phyloP scores from a whole-genome alignment of 2,888 invertebrate species.

The Cepaea hortensis region DNA sequence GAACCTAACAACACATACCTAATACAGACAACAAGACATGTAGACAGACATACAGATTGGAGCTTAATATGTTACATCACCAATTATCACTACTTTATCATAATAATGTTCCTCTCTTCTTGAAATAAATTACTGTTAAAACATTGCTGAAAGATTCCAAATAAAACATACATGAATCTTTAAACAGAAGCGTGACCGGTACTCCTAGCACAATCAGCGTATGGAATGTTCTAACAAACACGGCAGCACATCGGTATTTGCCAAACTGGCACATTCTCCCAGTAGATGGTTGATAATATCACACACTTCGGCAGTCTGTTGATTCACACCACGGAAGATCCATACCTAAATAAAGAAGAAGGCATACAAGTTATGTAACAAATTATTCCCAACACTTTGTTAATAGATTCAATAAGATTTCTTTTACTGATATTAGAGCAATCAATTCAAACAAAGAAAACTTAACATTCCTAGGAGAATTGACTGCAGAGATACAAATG shows the following conservation, averaged over 20 bases:
- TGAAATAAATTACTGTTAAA: too few relatives aligned
- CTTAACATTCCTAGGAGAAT: too few relatives aligned
- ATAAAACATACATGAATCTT: constrained; percentile 63
- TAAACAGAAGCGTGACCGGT: constrained; percentile 61
- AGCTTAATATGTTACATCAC: too few relatives aligned
- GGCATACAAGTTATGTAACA: neutral
- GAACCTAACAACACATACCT: too few relatives aligned
- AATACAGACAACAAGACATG: neutral
- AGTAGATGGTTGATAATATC: neutral
- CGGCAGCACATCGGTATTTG: constrained; percentile 50
- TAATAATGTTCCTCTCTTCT: too few relatives aligned
- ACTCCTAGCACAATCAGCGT: constrained; percentile 65
- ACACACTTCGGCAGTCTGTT: neutral
- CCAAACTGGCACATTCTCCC: constrained; percentile 17
- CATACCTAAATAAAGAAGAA: neutral
- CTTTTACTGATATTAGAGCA: too few relatives aligned
- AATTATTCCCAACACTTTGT: neutral
- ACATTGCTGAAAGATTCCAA: neutral
- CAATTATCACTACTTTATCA: too few relatives aligned
- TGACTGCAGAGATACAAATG: too few relatives aligned
- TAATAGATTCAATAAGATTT: neutral
- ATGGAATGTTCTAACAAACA: constrained; percentile 64
- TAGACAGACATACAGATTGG: neutral
- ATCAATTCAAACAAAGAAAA: too few relatives aligned
- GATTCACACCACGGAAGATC: neutral